Evolutionary conservation across 2,797 vertebrate species (phyloP).

Genomic region (Poeciliopsis paucimaculata): DNA sequence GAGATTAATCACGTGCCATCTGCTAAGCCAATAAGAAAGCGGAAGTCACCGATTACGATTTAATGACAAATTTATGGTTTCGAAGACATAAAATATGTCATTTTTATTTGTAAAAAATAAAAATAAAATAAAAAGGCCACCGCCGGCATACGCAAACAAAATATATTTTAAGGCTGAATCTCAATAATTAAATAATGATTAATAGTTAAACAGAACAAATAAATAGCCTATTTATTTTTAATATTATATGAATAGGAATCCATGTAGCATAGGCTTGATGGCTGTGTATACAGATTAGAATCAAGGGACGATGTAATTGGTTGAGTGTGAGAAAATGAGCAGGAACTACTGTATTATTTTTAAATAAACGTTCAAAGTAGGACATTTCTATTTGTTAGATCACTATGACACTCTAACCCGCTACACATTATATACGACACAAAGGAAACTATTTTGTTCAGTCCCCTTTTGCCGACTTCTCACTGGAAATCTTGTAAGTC

Average conservation of each 20-base stretch:
- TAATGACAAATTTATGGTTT: not conserved
- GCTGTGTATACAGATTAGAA: not conserved
- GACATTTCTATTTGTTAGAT: not conserved
- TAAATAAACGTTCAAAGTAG: not conserved
- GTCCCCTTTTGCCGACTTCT: not conserved
- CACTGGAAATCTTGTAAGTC: not conserved
- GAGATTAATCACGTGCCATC: slow-evolving; percentile 21
- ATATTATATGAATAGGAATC: not conserved
- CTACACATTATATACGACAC: not conserved
- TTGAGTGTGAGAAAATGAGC: not conserved
- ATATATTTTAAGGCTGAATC: not conserved
- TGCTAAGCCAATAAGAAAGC: slow-evolving; percentile 17
- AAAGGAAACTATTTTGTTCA: not conserved
- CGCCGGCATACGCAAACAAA: not conserved
- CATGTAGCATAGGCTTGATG: not conserved
- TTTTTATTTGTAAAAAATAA: not conserved
- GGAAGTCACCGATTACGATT: not conserved
- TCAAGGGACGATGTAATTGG: not conserved
- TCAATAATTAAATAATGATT: not conserved
- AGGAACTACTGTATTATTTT: not conserved
- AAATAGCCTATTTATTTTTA: not conserved
- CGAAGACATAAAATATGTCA: not conserved
- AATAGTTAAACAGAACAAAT: not conserved
- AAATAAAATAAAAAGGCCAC: not conserved
- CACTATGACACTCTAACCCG: not conserved